A percentile compares a stretch with the other conserved stretches of the same genome.
Evolutionary conservation across 2,888 invertebrate genomes (phyloP).

Genomic region (Agriotes lineatus): DNA sequence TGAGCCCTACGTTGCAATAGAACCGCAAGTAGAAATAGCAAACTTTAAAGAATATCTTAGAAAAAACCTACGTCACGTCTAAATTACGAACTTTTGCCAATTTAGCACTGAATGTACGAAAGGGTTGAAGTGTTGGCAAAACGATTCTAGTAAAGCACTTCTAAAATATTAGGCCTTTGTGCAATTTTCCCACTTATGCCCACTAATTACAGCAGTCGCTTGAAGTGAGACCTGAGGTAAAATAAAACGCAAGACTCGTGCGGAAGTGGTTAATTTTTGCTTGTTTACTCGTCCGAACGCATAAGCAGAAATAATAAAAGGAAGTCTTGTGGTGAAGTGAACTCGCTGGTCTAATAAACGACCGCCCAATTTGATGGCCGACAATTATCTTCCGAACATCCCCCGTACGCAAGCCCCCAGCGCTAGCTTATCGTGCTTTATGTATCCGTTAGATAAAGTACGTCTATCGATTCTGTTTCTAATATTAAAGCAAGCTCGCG

Average conservation of each 20-base stretch:
- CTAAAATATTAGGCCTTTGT: background rate
- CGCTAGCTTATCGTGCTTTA: background rate
- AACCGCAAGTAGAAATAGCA: too few relatives aligned
- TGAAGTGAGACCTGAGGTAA: background rate
- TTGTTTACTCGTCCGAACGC: background rate
- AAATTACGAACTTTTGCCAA: too few relatives aligned
- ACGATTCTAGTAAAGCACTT: background rate
- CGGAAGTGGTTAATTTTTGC: slow-evolving; percentile 13
- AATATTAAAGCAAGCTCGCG: slow-evolving; percentile 2
- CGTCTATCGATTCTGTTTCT: slow-evolving; percentile 5
- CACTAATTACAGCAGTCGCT: background rate
- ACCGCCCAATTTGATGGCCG: too few relatives aligned
- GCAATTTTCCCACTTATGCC: background rate
- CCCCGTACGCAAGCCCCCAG: background rate
- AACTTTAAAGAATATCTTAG: background rate
- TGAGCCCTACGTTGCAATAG: too few relatives aligned
- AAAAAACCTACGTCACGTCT: too few relatives aligned
- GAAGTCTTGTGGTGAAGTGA: background rate
- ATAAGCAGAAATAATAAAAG: background rate
- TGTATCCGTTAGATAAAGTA: slow-evolving; percentile 17
- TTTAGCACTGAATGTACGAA: background rate
- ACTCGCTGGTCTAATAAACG: too few relatives aligned
- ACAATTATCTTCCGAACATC: too few relatives aligned
- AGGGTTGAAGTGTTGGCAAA: too few relatives aligned
- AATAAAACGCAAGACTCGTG: too few relatives aligned